Evolutionary conservation across 2,797 vertebrate genomes (phyloP), one percentile per base, ranked within the genome.

Genomic region (Phoxinus dragarum): DNA sequence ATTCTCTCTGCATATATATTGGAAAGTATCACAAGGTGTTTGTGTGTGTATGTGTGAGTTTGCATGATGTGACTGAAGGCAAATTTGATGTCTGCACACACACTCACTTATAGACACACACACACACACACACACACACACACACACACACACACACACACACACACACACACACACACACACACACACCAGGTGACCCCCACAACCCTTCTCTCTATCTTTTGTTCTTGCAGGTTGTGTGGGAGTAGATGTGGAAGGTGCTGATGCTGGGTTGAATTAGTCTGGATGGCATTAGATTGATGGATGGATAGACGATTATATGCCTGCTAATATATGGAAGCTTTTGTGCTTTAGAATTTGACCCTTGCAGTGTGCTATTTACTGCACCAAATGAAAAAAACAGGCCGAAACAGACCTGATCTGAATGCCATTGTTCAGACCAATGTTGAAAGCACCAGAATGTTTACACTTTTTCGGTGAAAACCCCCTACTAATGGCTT

Each of bases 1-100:
- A 86, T 86, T 88, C 16, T 61, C 72, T 75, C 69, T 85, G 89
- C 86, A 85, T 86, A 82, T 59, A 87, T 89, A 79, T 84, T 40
- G 78, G 27, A 72, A 85, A 71, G 82, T 68, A 59, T 78, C 38
- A 47, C 64, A 64, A 17, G 67, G 59, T 73, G 75, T 81, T 44
- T 77, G 36, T 68, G 67, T 86, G 72, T 49, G 66, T 76, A 27
- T 80, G 40, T 74, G 73, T 69, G 34, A 68, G 72, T 71, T 36
- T 67, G 42, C 69, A 64, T 88, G 59, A 31, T 59, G 36, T 82
- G 85, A 81, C 49, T 80, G 27, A 81, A n/a, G 38, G 79, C 42
- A 76, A 80, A 88, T 85, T 47, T 56, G 66, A 84, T 81, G 78
- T 86, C 73, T 80, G 68, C 56, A 34, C 47, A 31, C 38, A 52